Evolutionary conservation across 2,797 vertebrate species (phyloP).

Genomic region (Pipistrellus pipistrellus): DNA sequence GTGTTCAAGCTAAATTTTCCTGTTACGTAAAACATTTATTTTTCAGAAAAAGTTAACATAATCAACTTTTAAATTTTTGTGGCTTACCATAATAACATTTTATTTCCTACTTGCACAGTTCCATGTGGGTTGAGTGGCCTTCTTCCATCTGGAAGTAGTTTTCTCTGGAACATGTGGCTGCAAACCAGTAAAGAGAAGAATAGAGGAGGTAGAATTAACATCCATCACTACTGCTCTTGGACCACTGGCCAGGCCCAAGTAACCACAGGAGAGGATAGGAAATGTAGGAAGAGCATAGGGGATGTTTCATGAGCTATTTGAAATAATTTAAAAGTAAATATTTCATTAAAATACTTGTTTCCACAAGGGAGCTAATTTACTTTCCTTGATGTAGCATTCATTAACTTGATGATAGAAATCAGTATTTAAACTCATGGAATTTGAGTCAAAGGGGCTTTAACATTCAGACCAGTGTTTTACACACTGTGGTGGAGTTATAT

Average conservation of each 20-base stretch:
- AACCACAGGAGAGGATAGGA: not conserved
- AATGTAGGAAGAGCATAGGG: not conserved
- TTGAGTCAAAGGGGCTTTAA: not conserved
- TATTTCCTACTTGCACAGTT: constrained; percentile 6
- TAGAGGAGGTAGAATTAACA: not conserved
- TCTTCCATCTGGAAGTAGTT: not conserved
- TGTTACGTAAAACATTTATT: not conserved
- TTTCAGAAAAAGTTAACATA: constrained; percentile 28
- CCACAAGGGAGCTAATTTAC: not conserved
- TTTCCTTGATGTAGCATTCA: not conserved
- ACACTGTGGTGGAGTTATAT: not conserved
- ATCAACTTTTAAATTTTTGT: not conserved
- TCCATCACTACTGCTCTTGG: not conserved
- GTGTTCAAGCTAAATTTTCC: not conserved
- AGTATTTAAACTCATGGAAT: not conserved
- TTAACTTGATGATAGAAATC: not conserved
- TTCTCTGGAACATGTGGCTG: not conserved
- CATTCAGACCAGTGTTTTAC: not conserved
- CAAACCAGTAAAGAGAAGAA: not conserved
- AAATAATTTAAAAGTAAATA: constrained; percentile 4
- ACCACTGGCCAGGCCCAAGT: not conserved
- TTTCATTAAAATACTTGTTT: not conserved
- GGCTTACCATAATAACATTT: not conserved
- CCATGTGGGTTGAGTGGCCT: not conserved
- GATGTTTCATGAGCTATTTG: not conserved